Evolutionary conservation across 2,113 vertebrate species (phyloP), one percentile per base, ranked within the genome.

Genomic region (Tychaedon coryphoeus): DNA sequence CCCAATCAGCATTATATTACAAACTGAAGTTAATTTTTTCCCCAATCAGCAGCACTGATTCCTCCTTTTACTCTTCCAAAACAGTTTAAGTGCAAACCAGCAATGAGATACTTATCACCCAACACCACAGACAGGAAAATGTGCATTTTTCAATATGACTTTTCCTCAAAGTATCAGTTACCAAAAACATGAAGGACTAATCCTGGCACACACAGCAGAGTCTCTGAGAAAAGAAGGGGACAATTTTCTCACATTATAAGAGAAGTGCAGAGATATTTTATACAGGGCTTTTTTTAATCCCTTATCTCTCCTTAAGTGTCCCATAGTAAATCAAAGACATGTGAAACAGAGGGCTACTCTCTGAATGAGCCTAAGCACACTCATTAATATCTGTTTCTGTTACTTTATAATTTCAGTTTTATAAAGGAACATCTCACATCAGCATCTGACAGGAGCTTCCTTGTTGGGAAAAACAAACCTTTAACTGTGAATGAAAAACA

Each of bases 261-360:
- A 42, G 18, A 89, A 74, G 12, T 1, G 6, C 0, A 1, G 6
- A 60, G 13, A 43, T 19, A 57, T 17, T 64, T 69, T 0, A 0
- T 31, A 11, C 4, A 29, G 33, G 62, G 85, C 5, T 43, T 83
- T 47, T 65, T 72, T 14, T 5, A 78, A 71, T 17, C 29, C 8
- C 9, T 78, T 34, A 20, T 66, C 24, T 38, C 12, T 80, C 58
- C 11, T 42, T 5, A 61, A 43, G n/a, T 12, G 13, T 50, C 10
- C 64, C 65, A 31, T 58, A 73, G 54, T n/a, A 86, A 89, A 71
- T 62, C 69, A 70, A 56, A 89, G 34, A 26, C 57, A 51, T 51
- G 20, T 48, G 31, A 71, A 93, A 77, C 31, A 78, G 33, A 76
- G 5, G 11, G 8, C 24, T 36, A 17, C 14, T 29, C 58, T 40